phyloP scores from a whole-genome alignment of 2,113 vertebrate species.

The Hypanus sabinus region DNA sequence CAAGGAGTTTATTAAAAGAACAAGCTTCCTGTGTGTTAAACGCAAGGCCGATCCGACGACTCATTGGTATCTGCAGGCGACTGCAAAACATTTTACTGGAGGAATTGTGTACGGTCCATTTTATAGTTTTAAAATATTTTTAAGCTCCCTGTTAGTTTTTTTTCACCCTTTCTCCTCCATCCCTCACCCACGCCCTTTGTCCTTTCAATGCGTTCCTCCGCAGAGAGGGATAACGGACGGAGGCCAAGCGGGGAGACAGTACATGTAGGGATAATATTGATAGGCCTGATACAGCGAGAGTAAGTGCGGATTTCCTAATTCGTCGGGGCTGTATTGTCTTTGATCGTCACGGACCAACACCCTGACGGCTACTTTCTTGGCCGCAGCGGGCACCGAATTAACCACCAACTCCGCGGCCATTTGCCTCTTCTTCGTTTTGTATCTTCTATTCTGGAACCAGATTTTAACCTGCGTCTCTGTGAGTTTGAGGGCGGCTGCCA shows the following conservation, averaged over 20 bases:
- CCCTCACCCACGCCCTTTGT: too few species aligned
- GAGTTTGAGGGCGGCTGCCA: constrained; percentile 61
- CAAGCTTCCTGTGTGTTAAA: not conserved
- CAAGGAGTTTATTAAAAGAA: not conserved
- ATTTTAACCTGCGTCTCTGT: constrained; percentile 72
- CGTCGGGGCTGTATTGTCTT: constrained; percentile 48
- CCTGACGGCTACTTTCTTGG: constrained; percentile 59
- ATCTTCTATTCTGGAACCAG: constrained; percentile 72
- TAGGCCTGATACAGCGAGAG: constrained; percentile 53
- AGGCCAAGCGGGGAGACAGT: constrained; percentile 54
- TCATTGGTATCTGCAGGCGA: not conserved
- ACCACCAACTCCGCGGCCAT: constrained; percentile 48
- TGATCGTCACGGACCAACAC: constrained; percentile 61
- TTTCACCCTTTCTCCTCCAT: not conserved
- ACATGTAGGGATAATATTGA: constrained; percentile 56
- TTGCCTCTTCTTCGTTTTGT: constrained; percentile 67
- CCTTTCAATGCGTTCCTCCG: constrained; percentile 46
- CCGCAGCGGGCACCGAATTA: constrained; percentile 41
- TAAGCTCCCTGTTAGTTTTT: not conserved
- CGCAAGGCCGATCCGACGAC: not conserved
- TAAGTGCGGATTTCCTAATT: constrained; percentile 44
- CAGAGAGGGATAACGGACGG: constrained; percentile 42
- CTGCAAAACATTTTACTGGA: not conserved
- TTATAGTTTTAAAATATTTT: not conserved
- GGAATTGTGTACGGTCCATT: not conserved